These are phyloP conservation scores for Ornithoptera alexandrae DNA, from an alignment of 2,888 invertebrate species.

Conservation along the genomic window DNA sequence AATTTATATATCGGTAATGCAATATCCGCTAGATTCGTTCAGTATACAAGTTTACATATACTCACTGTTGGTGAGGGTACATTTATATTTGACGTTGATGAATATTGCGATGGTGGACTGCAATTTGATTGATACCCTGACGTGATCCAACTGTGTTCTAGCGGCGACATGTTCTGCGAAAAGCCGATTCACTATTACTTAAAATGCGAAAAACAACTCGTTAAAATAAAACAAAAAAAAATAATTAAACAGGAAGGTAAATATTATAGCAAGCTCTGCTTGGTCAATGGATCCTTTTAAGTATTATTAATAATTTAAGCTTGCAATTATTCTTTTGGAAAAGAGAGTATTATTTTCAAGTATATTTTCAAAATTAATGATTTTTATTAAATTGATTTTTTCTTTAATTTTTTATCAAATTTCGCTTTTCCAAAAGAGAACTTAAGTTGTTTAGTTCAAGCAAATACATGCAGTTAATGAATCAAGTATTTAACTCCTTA, in stretches of 20 bases:
- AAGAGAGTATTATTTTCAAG: neutral
- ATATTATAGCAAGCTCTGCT: neutral
- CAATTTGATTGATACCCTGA: conserved; percentile 78
- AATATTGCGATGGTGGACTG: conserved; percentile 78
- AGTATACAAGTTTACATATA: conserved; percentile 35
- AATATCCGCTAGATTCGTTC: no score
- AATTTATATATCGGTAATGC: no score
- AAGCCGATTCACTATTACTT: conserved; percentile 37
- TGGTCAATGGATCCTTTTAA: neutral
- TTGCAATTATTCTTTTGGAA: conserved; percentile 9
- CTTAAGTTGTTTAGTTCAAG: conserved; percentile 4
- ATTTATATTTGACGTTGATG: conserved; percentile 77
- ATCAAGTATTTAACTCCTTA: conserved; percentile 18
- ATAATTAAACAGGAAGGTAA: neutral
- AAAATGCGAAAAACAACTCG: no score
- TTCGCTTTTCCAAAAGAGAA: conserved; percentile 13
- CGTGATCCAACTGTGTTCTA: conserved; percentile 84
- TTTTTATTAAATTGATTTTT: neutral
- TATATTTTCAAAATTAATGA: neutral
- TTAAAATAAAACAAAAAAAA: no score
- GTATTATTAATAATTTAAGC: neutral
- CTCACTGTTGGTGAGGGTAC: conserved; percentile 82
- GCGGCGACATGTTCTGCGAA: conserved; percentile 72
- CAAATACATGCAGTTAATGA: conserved; percentile 46
- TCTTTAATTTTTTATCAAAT: neutral